phyloP scores from a whole-genome alignment of 1,140 invertebrate species.

The Rhynchophorus ferrugineus region DNA sequence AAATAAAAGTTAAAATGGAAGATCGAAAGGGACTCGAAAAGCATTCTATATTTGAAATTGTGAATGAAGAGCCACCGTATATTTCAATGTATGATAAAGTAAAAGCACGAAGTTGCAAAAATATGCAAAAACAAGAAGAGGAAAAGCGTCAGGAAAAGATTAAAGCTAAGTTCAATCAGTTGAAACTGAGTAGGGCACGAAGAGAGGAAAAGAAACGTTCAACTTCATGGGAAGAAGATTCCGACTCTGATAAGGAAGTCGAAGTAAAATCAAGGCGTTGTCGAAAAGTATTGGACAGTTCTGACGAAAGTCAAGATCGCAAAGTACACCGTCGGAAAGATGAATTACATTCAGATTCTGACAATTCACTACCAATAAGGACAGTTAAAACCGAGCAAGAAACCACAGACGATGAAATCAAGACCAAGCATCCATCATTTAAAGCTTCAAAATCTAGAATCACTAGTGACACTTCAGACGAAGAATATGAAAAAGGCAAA shows the following conservation, averaged over 20 bases:
- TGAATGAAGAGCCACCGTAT: conserved; percentile 82
- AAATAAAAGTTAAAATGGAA: conserved; percentile 25
- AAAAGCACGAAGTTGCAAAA: conserved; percentile 87
- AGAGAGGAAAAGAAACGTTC: conserved; percentile 80
- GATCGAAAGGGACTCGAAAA: conserved; percentile 57
- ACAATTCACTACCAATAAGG: conserved; percentile 26
- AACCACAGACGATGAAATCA: conserved; percentile 36
- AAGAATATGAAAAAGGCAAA: conserved; percentile 40
- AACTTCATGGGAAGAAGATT: conserved; percentile 77
- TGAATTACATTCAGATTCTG: conserved; percentile 44
- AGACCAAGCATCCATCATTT: conserved; percentile 40
- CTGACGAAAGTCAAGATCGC: conserved; percentile 43
- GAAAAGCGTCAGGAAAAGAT: conserved; percentile 79
- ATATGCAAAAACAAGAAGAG: conserved; percentile 85
- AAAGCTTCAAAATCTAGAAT: conserved; percentile 48
- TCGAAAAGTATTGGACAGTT: conserved; percentile 46
- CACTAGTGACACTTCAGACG: conserved; percentile 55
- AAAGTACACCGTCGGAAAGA: conserved; percentile 37
- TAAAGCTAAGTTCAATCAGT: conserved; percentile 80
- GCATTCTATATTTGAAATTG: conserved; percentile 87
- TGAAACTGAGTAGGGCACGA: conserved; percentile 80
- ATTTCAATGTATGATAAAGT: conserved; percentile 99
- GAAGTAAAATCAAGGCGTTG: conserved; percentile 30
- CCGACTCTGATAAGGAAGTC: conserved; percentile 50
- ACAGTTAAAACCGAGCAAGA: conserved; percentile 41